Conservation (phyloP, 2,888 invertebrate genomes). For the Leptinotarsa peninsularis region DNA sequence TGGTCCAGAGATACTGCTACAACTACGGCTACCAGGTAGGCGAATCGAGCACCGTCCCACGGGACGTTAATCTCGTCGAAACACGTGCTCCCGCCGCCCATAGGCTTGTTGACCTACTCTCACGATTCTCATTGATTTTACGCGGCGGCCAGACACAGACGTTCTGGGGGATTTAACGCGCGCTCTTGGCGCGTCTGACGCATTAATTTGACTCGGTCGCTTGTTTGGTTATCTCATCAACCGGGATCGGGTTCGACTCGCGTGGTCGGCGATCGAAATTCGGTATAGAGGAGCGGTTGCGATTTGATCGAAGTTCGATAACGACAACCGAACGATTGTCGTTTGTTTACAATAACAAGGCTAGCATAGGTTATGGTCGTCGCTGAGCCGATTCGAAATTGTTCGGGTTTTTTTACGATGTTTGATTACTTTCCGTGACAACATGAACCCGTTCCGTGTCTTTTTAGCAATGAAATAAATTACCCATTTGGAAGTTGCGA, state of each 20-base stretch:
- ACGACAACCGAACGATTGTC: constrained; percentile 5
- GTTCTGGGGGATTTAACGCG: constrained; percentile 52
- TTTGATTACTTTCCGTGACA: background rate
- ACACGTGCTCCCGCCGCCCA: constrained; percentile 49
- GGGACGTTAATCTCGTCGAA: constrained; percentile 23
- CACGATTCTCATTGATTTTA: constrained; percentile 58
- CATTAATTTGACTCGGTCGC: constrained; percentile 44
- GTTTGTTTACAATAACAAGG: constrained; percentile 20
- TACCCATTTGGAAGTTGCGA: no score
- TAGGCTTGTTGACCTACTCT: constrained; percentile 60
- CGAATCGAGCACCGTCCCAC: constrained; percentile 14
- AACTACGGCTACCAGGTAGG: constrained; percentile 64
- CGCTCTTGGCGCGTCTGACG: constrained; percentile 41
- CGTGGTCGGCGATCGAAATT: constrained; percentile 3
- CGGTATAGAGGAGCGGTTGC: background rate
- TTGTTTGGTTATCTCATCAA: constrained; percentile 36
- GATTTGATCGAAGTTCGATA: constrained; percentile 15
- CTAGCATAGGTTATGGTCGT: constrained; percentile 14
- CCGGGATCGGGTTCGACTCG: constrained; percentile 10
- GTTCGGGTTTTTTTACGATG: constrained; percentile 11
- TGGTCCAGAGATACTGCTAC: constrained; percentile 60
- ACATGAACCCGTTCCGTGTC: background rate
- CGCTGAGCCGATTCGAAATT: background rate
- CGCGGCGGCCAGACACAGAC: constrained; percentile 53
- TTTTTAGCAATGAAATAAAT: background rate